Evolutionary conservation across 2,113 vertebrate species (phyloP).

Genomic region (Edolisoma coerulescens): DNA sequence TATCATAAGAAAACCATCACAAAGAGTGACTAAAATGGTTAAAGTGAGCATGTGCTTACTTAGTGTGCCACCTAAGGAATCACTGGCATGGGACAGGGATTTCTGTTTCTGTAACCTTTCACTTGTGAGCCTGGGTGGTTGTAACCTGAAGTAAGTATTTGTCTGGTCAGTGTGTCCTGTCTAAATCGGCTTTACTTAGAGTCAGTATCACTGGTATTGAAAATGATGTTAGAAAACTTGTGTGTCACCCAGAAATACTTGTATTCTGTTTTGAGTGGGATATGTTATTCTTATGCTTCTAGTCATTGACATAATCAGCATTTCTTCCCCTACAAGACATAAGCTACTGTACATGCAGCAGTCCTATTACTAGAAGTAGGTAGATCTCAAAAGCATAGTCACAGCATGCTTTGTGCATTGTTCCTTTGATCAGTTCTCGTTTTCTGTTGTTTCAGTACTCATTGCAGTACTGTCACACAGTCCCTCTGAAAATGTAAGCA

Average conservation of each 20-base stretch:
- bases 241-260: neutral
- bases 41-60: neutral
- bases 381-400: neutral
- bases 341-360: neutral
- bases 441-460: neutral
- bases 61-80: neutral
- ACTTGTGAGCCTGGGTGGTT: neutral
- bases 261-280: neutral
- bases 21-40: neutral
- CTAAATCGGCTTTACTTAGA: neutral
- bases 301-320: neutral
- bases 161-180: neutral
- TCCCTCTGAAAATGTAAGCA: neutral
- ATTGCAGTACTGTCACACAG: neutral
- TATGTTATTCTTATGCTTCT: neutral
- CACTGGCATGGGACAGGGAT: neutral
- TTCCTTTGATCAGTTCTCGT: slow-evolving; percentile 13
- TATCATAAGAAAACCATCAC: neutral
- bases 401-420: neutral
- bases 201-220: neutral
- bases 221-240: neutral
- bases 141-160: neutral
- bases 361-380: neutral
- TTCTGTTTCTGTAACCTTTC: neutral
- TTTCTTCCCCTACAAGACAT: neutral